These are phyloP conservation scores for Clistopyga incitator DNA, from an alignment of 2,888 invertebrate genomes.

Conservation along the genomic window DNA sequence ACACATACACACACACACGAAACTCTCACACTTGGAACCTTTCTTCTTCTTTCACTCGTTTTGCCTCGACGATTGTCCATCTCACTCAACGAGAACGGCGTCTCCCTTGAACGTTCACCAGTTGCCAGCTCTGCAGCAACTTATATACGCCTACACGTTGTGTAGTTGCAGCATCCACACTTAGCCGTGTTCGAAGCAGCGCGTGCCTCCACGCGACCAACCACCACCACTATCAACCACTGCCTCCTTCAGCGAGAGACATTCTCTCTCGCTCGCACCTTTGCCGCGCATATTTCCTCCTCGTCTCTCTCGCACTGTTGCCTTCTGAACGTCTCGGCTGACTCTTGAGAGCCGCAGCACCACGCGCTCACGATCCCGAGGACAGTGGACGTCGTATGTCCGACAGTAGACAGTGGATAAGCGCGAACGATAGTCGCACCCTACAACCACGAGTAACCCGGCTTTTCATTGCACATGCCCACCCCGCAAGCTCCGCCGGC, in stretches of 20 bases:
- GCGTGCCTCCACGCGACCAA: slow-evolving; percentile 84
- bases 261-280: slow-evolving; percentile 19
- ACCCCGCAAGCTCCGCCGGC: slow-evolving; percentile 28
- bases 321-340: slow-evolving; percentile 68
- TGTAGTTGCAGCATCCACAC: slow-evolving; percentile 83
- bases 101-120: slow-evolving; percentile 66
- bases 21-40: slow-evolving; percentile 19
- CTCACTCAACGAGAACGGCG: slow-evolving; percentile 33
- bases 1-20: too few relatives aligned
- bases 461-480: slow-evolving; percentile 31
- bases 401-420: slow-evolving; percentile 70
- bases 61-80: slow-evolving; percentile 65
- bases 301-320: slow-evolving; percentile 54
- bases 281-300: slow-evolving; percentile 22
- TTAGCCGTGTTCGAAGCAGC: slow-evolving; percentile 83
- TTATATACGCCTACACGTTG: slow-evolving; percentile 81
- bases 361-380: slow-evolving; percentile 72
- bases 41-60: slow-evolving; percentile 67
- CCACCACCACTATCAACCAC: slow-evolving; percentile 83
- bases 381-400: slow-evolving; percentile 71
- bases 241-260: slow-evolving; percentile 62
- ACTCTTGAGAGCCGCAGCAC: slow-evolving; percentile 28
- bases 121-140: slow-evolving; percentile 76
- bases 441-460: slow-evolving; percentile 44
- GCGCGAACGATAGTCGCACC: slow-evolving; percentile 71